Percentiles rank a stretch among this genome's conserved stretches.
Evolutionary conservation across 2,888 invertebrate species (phyloP).

Genomic region (Chelonus formosanus): DNA sequence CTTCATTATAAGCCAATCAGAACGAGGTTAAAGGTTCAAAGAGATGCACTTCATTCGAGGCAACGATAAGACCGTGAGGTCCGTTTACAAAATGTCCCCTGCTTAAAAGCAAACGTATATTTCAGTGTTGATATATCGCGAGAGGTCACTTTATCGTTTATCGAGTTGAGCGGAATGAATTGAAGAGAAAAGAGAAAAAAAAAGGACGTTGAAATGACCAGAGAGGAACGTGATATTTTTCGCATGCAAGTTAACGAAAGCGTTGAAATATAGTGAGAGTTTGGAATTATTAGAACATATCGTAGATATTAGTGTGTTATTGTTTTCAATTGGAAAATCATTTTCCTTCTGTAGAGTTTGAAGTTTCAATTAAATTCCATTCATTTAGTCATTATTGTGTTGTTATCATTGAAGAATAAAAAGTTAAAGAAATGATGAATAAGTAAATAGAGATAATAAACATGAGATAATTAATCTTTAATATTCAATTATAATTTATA

Average conservation of each 20-base stretch:
- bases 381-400: no score
- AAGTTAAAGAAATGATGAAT: no score
- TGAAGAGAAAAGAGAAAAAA: constrained; percentile 1
- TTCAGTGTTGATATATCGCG: background rate
- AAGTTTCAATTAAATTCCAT: no score
- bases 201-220: constrained; percentile 9
- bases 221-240: background rate
- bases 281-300: constrained; percentile 32
- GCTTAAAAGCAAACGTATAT: constrained; percentile 6
- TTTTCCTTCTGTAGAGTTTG: background rate
- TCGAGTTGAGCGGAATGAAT: background rate
- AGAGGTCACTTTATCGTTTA: constrained; percentile 32
- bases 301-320: constrained; percentile 3
- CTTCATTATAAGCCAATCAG: constrained; percentile 20
- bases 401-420: no score
- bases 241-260: constrained; percentile 32
- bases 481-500: no score
- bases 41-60: constrained; percentile 30
- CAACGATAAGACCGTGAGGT: constrained; percentile 4
- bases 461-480: no score
- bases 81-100: constrained; percentile 5
- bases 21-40: constrained; percentile 25
- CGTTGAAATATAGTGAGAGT: constrained; percentile 35
- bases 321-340: constrained; percentile 23
- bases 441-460: no score